Percentiles rank a stretch among this genome's conserved stretches.
phyloP scores from a whole-genome alignment of 2,113 vertebrate species.

The Benitochromis conjunctus region DNA sequence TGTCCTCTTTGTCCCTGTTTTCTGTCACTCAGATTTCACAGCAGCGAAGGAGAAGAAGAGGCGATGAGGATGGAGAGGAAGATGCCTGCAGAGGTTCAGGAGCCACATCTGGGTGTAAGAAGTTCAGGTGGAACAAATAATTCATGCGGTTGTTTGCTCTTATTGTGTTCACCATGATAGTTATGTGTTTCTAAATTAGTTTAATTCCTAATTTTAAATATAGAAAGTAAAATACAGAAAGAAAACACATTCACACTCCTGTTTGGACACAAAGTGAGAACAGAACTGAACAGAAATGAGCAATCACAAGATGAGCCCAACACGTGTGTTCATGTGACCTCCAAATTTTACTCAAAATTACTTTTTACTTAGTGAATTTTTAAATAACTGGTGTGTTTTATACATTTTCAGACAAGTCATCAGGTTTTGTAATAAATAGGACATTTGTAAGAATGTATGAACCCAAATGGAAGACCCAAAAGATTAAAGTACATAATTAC shows the following conservation, averaged over 20 bases:
- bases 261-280: not conserved
- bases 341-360: not conserved
- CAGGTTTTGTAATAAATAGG: not conserved
- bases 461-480: not conserved
- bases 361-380: not conserved
- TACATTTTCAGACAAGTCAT: not conserved
- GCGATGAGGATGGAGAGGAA: not conserved
- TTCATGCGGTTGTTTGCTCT: not conserved
- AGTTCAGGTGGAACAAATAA: not conserved
- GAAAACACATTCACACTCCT: not conserved
- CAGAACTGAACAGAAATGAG: not conserved
- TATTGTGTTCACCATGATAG: not conserved
- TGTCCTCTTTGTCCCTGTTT: conserved; percentile 56
- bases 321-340: not conserved
- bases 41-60: not conserved
- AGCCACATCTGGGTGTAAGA: not conserved
- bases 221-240: not conserved
- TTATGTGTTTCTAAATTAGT: not conserved
- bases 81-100: not conserved
- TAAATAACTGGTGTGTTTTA: not conserved
- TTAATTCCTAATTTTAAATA: not conserved
- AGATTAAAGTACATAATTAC: not conserved
- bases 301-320: not conserved
- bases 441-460: not conserved
- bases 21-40: conserved; percentile 49